Base-by-base conservation (phyloP, 2,113 vertebrate species). In the Ploceus nigricollis region DNA sequence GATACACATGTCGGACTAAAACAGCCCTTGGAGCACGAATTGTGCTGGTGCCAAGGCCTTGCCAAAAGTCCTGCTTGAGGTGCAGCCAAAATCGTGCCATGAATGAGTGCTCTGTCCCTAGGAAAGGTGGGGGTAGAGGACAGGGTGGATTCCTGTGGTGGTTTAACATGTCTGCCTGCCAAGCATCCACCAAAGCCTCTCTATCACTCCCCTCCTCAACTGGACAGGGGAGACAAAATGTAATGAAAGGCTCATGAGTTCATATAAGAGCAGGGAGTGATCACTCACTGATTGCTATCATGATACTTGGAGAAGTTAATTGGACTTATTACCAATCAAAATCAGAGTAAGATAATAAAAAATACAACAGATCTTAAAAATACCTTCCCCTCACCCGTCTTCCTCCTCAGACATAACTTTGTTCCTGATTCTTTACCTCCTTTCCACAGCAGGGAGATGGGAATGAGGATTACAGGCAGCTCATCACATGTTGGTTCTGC, bases 301-400 rank as follows among this genome's bases (percentile, higher is more conserved):
- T 12, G n/a, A 45, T 66, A 39, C 20, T 75, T 53, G 13, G 7
- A 19, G 16, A 75, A 40, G 3, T 30, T 45, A 60, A 30, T 18
- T 53, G 11, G 23, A 60, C 21, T 82, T 40, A 60, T 40, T 60
- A 31, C 17, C 30, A 27, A 8, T 31, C 24, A 61, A 47, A 76
- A 40, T 76, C n/a, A 89, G 54, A 35, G 25, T 22, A 54, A 24
- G 25, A 48, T 27, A 69, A 61, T 47, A n/a, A 76, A 69, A 76
- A 68, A 13, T 18, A 54, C 22, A n/a, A 31, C 14, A 54, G 25
- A 69, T 27, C 17, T 47, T 76, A 15, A 61, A 61, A 82, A 54
- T 22, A 54, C 8, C 11, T n/a, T 40, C 10, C 24, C 15, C 4
- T 8, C 3, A 3, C 17, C 4, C 3, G 0, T 54, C 47, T 48